Percentiles rank a stretch among this genome's conserved stretches.
Evolutionary conservation across 2,888 invertebrate genomes (phyloP).

Genomic region (Agrochola litura): DNA sequence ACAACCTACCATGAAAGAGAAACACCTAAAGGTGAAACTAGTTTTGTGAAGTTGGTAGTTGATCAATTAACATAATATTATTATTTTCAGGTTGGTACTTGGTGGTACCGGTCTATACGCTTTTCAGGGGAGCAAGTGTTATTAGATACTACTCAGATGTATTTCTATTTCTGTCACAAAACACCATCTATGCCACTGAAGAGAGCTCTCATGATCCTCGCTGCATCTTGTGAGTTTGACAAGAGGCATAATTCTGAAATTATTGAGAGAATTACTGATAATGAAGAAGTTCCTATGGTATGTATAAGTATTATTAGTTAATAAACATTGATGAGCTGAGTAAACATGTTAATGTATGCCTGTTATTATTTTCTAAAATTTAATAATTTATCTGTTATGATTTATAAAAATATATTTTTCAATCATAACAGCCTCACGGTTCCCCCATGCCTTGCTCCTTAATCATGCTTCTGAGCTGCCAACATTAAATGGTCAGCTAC

Average conservation of each 20-base stretch:
- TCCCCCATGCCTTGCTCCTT: not conserved
- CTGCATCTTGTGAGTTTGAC: conserved; percentile 99
- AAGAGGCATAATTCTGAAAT: conserved; percentile 98
- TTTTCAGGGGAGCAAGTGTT: conserved; percentile 99
- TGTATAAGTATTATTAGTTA: conserved; percentile 70
- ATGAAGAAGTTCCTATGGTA: conserved; percentile 98
- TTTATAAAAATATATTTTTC: not conserved
- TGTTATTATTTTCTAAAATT: not conserved
- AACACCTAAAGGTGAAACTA: not conserved
- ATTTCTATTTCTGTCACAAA: conserved; percentile 98
- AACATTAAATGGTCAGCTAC: not conserved
- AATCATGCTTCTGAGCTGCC: not conserved
- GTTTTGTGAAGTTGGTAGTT: not conserved
- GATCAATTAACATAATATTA: conserved; percentile 9
- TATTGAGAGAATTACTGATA: conserved; percentile 97
- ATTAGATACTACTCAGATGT: conserved; percentile 98
- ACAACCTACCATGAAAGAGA: not conserved
- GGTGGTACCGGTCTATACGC: conserved; percentile 99
- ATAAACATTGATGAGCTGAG: not conserved
- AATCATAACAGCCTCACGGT: not conserved
- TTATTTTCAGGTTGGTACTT: conserved; percentile 94
- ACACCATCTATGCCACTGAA: conserved; percentile 98
- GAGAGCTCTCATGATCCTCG: conserved; percentile 98
- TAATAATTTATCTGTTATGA: no score
- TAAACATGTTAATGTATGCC: not conserved